These are phyloP conservation scores for Cassiopea andromeda DNA, from an alignment of 30 jellyfish, hydroid and myxozoan species.

Conservation along the genomic window DNA sequence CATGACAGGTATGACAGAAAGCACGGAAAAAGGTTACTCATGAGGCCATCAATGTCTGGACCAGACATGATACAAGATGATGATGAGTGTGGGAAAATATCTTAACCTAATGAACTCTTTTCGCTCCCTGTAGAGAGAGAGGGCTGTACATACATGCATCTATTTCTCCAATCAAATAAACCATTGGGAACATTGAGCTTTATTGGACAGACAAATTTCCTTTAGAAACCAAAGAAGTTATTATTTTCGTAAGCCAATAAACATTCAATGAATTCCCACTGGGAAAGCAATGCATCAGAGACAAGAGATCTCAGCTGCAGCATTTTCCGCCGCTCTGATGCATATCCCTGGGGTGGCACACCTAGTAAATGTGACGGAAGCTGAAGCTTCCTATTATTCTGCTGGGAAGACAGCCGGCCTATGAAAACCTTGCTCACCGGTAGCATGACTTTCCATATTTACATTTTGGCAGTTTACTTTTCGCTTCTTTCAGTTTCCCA, in stretches of 20 bases:
- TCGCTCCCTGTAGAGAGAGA: not conserved
- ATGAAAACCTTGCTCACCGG: slow-evolving; percentile 22
- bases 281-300: not conserved
- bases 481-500: not conserved
- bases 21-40: too few species aligned
- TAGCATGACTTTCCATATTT: slow-evolving; percentile 61
- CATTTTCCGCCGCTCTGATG: not conserved
- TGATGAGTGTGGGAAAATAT: not conserved
- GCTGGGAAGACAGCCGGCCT: not conserved
- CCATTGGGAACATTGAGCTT: not conserved
- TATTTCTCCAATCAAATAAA: not conserved
- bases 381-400: not conserved
- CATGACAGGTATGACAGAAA: too few species aligned
- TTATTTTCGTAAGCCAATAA: too few species aligned
- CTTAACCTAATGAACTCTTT: not conserved
- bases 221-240: not conserved
- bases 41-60: too few species aligned
- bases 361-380: not conserved
- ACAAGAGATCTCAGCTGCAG: not conserved
- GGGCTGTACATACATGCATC: not conserved
- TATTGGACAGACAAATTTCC: not conserved
- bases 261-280: not conserved
- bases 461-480: slow-evolving; percentile 60
- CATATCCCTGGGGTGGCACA: not conserved
- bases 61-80: too few species aligned